Evolutionary conservation across 2,113 vertebrate species (phyloP).

Genomic region (Hemiscyllium ocellatum): DNA sequence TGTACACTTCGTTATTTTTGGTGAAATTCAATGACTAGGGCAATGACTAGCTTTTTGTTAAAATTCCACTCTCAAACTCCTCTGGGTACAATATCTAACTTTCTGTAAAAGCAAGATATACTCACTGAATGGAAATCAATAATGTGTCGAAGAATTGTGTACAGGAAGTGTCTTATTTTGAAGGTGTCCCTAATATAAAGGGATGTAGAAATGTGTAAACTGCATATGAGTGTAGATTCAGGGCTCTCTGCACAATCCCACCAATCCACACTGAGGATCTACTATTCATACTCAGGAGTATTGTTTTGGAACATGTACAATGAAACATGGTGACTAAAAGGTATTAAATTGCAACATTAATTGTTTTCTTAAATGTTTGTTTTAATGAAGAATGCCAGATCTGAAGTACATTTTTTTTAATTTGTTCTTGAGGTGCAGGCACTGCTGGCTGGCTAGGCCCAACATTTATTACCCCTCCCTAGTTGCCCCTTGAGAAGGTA

Average conservation of each 20-base stretch:
- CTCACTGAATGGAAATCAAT: background rate
- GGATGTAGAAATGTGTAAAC: background rate
- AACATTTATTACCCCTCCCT: no score
- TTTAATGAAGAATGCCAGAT: background rate
- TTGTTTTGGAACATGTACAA: background rate
- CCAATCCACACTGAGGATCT: background rate
- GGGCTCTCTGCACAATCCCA: background rate
- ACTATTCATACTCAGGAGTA: background rate
- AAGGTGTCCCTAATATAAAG: background rate
- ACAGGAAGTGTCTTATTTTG: background rate
- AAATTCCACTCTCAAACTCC: background rate
- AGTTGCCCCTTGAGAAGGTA: no score
- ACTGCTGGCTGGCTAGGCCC: no score
- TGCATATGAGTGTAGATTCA: background rate
- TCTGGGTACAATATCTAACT: background rate
- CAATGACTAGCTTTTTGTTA: background rate
- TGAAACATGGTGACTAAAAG: background rate
- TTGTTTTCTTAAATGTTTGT: background rate
- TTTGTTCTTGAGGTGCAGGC: no score
- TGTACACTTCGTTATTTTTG: background rate
- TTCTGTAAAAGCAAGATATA: background rate
- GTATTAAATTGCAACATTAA: background rate
- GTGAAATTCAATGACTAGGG: background rate
- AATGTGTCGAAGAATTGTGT: background rate
- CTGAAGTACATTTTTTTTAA: background rate